These are phyloP conservation scores for Ursus arctos DNA, from an alignment of 2,113 vertebrate species.

Conservation along the genomic window DNA sequence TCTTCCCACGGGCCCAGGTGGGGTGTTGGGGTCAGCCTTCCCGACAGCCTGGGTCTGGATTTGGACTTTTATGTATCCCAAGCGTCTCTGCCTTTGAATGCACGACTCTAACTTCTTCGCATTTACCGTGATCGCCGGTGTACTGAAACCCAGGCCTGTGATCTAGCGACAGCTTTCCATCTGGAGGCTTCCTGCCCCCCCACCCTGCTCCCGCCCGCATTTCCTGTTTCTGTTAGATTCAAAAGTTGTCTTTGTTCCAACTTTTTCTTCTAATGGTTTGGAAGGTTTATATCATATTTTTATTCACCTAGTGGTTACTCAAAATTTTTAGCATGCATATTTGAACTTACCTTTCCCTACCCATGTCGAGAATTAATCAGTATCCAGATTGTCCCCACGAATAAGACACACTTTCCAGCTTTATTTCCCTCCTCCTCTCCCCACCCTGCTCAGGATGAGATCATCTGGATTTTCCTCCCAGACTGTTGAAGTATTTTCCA, in stretches of 20 bases:
- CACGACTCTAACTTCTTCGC: background rate
- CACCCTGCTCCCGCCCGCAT: fast-evolving
- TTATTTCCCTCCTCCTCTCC: background rate
- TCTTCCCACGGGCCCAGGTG: background rate
- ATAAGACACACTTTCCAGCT: background rate
- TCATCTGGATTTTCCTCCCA: background rate
- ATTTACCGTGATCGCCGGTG: background rate
- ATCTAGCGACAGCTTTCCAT: background rate
- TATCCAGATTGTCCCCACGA: fast-evolving
- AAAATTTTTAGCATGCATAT: background rate
- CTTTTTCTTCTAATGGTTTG: background rate
- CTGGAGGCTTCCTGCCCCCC: too few species aligned
- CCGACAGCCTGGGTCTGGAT: background rate
- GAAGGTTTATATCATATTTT: background rate
- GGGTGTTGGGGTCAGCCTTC: background rate
- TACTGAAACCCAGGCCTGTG: fast-evolving
- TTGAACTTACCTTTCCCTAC: background rate
- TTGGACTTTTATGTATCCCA: background rate
- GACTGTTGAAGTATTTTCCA: background rate
- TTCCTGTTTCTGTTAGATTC: background rate
- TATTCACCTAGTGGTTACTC: background rate
- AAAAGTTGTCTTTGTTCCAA: background rate
- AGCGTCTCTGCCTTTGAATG: background rate
- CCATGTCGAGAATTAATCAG: background rate
- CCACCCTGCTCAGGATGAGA: background rate